These are phyloP conservation scores for Dicranocentrus wangi DNA, from an alignment of 2,888 invertebrate species.

Conservation along the genomic window DNA sequence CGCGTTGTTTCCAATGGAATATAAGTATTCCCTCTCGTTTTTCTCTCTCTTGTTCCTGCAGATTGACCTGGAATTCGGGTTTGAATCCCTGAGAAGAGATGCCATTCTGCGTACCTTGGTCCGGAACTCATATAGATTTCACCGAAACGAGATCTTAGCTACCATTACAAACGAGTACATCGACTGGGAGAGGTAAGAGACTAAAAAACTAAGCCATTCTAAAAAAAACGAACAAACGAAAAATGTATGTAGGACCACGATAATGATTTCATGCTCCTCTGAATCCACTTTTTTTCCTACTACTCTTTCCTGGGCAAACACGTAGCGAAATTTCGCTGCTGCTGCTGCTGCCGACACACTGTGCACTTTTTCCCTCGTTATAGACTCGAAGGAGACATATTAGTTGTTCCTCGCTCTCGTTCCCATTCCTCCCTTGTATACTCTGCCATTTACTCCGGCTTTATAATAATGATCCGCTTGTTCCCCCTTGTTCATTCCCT, in stretches of 20 bases:
- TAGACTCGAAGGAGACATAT: too few relatives aligned
- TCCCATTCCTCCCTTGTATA: conserved; percentile 8
- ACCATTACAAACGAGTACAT: conserved; percentile 92
- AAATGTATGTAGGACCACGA: conserved; percentile 6
- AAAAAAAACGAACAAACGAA: not conserved
- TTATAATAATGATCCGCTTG: conserved; percentile 40
- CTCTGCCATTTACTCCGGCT: not conserved
- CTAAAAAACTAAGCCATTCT: not conserved
- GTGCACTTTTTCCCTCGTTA: not conserved
- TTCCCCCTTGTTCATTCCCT: conserved; percentile 41
- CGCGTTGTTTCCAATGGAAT: conserved; percentile 16
- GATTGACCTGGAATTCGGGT: conserved; percentile 87
- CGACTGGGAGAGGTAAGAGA: conserved; percentile 83
- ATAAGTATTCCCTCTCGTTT: too few relatives aligned
- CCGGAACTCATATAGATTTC: conserved; percentile 90
- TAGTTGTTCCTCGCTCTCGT: too few relatives aligned
- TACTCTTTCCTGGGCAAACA: conserved; percentile 13
- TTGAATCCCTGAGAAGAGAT: conserved; percentile 87
- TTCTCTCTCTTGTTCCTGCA: conserved; percentile 48
- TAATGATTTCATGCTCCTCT: conserved; percentile 61
- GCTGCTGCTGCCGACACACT: too few relatives aligned
- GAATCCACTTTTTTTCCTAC: conserved; percentile 50
- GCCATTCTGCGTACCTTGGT: conserved; percentile 85
- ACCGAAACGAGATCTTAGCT: conserved; percentile 90
- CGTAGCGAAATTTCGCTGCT: conserved; percentile 6